Base-by-base conservation (phyloP, 2,797 vertebrate genomes). In the Cetoscarus ocellatus region DNA sequence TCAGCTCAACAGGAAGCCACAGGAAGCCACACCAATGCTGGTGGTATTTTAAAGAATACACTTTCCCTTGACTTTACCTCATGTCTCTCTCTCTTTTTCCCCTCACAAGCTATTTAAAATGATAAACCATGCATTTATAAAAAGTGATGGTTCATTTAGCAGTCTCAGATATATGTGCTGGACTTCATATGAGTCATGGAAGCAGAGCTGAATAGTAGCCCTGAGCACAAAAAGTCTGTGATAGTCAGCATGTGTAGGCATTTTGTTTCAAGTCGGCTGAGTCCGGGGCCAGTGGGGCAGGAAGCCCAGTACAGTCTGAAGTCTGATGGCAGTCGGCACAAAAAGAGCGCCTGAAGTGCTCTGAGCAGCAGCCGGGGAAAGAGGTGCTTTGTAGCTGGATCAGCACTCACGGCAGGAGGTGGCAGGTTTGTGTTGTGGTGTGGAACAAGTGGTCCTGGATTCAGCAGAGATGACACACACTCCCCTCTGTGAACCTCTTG, bases 321-420 rank as follows among this genome's bases (percentile, higher is more conserved):
- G 73, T 82, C 73, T 84, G 87, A 82, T 75, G 80, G 67, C n/a
- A n/a, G n/a, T n/a, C n/a, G n/a, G n/a, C 78, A 80, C 61, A 75
- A 73, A 80, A 80, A 56, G 61, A 71, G 61, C 0, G 45, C 80
- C 80, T 78, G 53, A 75, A 84, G 82, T 79, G 70, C 74, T 79
- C 58, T 60, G 70, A 61, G 77, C 75, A 58, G 74, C 67, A 72
- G 75, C 70, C 56, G 54, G 76, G 58, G 80, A 82, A 80, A 65
- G 85, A 52, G 68, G 50, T 18, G 62, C 88, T 88, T 91, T 88
- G 90, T 89, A 77, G 79, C 71, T 58, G 84, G 83, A 88, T 90
- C 88, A 85, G 78, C 76, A 35, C 69, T 39, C 73, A 62, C 79
- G 40, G 65, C 68, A 45, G 84, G 85, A 63, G 75, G 78, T 44